These are phyloP conservation scores for Scelioninae gen. 2 DNA, from an alignment of 2,888 invertebrate species.

Conservation along the genomic window DNA sequence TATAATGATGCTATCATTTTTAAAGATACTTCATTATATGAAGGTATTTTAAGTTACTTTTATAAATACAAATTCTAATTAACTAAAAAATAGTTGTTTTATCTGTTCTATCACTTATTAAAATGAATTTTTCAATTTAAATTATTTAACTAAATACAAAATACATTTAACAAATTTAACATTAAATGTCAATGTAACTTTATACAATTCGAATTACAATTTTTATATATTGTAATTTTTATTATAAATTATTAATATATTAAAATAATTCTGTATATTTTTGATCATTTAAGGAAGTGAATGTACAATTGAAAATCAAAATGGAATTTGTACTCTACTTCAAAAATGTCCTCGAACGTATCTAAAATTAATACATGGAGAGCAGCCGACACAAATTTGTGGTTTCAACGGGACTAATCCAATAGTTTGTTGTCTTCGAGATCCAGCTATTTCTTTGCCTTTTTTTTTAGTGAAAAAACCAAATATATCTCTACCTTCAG, in stretches of 20 bases:
- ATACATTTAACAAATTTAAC: no score
- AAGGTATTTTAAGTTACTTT: not conserved
- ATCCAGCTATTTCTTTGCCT: slow-evolving; percentile 20
- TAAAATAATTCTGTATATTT: not conserved
- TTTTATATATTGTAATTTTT: no score
- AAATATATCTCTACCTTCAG: no score
- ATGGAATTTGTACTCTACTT: slow-evolving; percentile 18
- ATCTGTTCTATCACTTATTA: not conserved
- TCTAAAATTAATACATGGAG: slow-evolving; percentile 8
- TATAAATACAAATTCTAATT: not conserved
- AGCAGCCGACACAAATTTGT: slow-evolving; percentile 11
- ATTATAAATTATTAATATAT: not conserved
- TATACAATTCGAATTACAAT: no score
- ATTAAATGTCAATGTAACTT: no score
- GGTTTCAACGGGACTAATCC: slow-evolving; percentile 26
- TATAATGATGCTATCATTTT: not conserved
- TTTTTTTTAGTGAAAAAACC: no score
- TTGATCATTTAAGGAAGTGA: slow-evolving; percentile 15
- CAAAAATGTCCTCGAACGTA: slow-evolving; percentile 20
- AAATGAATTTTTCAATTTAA: not conserved
- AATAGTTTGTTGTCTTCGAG: slow-evolving; percentile 25
- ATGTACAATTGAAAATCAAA: slow-evolving; percentile 1
- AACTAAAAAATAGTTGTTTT: not conserved
- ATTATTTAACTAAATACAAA: no score
- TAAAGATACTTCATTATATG: not conserved